Base-by-base conservation (phyloP, 92 coral and sea anemone genomes). In the Epizoanthus fatuus region DNA sequence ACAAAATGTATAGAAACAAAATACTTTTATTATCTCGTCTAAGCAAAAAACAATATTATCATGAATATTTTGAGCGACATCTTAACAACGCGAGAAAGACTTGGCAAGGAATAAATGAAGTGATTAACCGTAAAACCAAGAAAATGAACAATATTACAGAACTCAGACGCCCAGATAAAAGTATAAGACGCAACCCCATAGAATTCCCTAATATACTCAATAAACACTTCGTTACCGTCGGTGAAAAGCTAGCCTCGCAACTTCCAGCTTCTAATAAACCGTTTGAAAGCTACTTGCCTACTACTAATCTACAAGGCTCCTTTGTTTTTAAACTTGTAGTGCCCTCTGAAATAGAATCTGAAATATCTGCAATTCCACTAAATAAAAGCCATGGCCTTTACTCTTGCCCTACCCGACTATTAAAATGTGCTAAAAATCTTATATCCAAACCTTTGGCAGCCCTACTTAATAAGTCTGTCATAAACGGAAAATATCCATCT, bases 311-410 rank as follows among this genome's bases (percentile, higher is more conserved):
- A 58, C 20, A 57, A 7, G 68, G 60, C 73, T 77, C 93, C 60
- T 78, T 89, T 79, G 69, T 49, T 5, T 84, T 78, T 77, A 47
- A 84, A 16, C 89, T 42, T 19, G 76, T 62, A 63, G n/a, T 39
- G 16, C 49, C 75, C 1, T 44, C 70, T 45, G 93, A 85, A 90
- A 64, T 90, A 42, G 90, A 85, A 25, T 51, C 52, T 44, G 90
- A 85, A 72, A 63, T 85, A 62, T 39, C 63, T 75, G 17, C 39
- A 57, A 80, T 59, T 68, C 84, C 90, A 6, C n/a, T 60, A 68
- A 86, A 87, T 20, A 91, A 87, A 87, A 40, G 86, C 45, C 51
- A 70, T 77, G 89, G 91, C n/a, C 29, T 81, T 35, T 65, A 81
- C 37, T 91, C 86, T 17, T 83, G 91, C 59, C 88, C 89, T 13